Evolutionary conservation across 2,888 invertebrate species (phyloP).

Genomic region (Lymantria dispar): DNA sequence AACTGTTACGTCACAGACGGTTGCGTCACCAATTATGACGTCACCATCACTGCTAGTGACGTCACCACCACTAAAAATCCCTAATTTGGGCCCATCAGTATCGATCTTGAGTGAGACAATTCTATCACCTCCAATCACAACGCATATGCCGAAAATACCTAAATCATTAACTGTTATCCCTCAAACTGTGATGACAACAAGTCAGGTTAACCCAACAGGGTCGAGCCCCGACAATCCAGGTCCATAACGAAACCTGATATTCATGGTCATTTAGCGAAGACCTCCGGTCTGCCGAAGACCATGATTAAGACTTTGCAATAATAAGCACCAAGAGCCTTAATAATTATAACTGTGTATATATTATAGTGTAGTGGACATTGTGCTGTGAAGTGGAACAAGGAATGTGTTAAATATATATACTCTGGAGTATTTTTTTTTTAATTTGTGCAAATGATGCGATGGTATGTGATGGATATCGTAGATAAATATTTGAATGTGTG

Average conservation of each 20-base stretch:
- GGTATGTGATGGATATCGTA: conserved; percentile 22
- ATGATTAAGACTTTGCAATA: conserved; percentile 33
- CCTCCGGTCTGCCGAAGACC: conserved; percentile 22
- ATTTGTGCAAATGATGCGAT: conserved; percentile 72
- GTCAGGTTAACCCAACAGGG: conserved; percentile 13
- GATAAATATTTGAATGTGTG: conserved; percentile 10
- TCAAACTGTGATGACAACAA: conserved; percentile 63
- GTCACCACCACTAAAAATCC: conserved; percentile 56
- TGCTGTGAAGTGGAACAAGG: conserved; percentile 62
- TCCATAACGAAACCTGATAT: conserved; percentile 66
- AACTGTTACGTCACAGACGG: conserved; percentile 61
- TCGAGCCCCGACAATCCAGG: conserved; percentile 28
- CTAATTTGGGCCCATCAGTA: conserved; percentile 58
- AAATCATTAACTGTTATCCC: conserved; percentile 91
- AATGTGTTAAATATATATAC: conserved; percentile 53
- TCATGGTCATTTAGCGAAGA: conserved; percentile 58
- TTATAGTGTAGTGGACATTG: conserved; percentile 54
- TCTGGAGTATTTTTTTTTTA: conserved; percentile 42
- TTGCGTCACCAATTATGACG: conserved; percentile 42
- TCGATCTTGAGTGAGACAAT: conserved; percentile 60
- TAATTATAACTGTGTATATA: conserved; percentile 72
- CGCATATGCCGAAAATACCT: conserved; percentile 88
- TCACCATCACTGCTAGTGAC: conserved; percentile 56
- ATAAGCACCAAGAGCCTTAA: conserved; percentile 70
- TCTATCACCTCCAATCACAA: conserved; percentile 47